Base-by-base conservation (phyloP, 2,888 invertebrate species). In the Diarsia mendica region DNA sequence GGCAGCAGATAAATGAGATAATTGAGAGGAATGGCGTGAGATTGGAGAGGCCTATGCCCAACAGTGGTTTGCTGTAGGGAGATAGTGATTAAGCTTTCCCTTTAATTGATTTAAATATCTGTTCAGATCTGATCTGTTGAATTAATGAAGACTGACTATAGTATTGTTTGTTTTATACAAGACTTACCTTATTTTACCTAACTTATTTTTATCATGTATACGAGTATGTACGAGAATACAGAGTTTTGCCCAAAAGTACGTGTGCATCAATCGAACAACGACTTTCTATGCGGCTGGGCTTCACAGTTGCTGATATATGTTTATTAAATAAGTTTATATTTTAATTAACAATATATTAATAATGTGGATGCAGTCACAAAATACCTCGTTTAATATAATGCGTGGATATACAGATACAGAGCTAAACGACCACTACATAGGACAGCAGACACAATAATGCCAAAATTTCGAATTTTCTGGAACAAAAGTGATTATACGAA, bases 401-500 rank as follows among this genome's bases (percentile, higher is more conserved):
- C 61, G 44, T 20, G 39, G 39, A 60, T 72, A 39, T 58, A n/a
- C n/a, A n/a, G 9, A 44, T 33, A 61, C 6, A 4, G 23, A 73
- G 28, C n/a, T 23, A 46, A 61, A 20, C 20, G 11, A 61, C 0
- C 61, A 39, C 61, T 63, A 44, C 44, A 10, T 48, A 39, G 10
- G 8, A 18, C 23, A 20, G 39, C 3, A 51, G 9, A 20, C 18
- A 48, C 33, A 65, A 72, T 51, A 60, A 48, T 15, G 55, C 0
- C 18, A 23, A 58, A 20, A 65, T 28, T 58, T 61, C 11, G 11
- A 72, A 60, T 55, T 53, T 67, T 66, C 46, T 28, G 11, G 49
- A 63, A 67, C 70, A 58, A 79, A 69, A 72, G 46, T 48, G 39
- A 64, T 74, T 64, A 61, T 69, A 58, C 48, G 49, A 67, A 68